Conservation (phyloP, 2,888 invertebrate species). For the Drosophila cognata region DNA sequence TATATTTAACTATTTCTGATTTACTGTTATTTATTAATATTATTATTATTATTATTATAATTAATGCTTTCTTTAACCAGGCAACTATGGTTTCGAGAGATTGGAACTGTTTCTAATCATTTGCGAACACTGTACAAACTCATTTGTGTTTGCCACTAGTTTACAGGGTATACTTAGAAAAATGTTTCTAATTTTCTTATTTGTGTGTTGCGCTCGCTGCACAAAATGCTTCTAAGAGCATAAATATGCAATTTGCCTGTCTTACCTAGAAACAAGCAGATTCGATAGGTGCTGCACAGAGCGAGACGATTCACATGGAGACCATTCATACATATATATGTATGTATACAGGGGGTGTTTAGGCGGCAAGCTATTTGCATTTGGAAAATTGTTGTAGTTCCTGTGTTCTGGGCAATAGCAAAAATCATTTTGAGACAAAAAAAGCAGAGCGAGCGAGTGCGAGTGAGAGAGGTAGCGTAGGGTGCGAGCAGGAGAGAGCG, state of each 20-base stretch:
- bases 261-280: conserved; percentile 32
- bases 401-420: conserved; percentile 24
- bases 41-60: too few relatives aligned
- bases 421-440: conserved; percentile 59
- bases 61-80: not conserved
- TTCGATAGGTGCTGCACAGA: conserved; percentile 34
- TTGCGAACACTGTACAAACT: not conserved
- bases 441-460: conserved; percentile 3
- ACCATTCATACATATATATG: too few relatives aligned
- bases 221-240: conserved; percentile 54
- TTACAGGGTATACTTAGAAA: conserved; percentile 14
- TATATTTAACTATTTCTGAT: not conserved
- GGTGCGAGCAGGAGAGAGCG: not conserved
- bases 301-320: not conserved
- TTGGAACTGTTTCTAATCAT: not conserved
- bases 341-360: not conserved
- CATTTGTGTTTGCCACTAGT: not conserved
- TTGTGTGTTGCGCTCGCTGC: conserved; percentile 30
- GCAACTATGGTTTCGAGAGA: not conserved
- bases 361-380: conserved; percentile 65
- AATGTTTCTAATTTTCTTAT: conserved; percentile 55
- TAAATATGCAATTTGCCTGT: conserved; percentile 74
- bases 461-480: conserved; percentile 3
- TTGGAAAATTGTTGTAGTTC: conserved; percentile 56
- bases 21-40: too few relatives aligned